phyloP scores from a whole-genome alignment of 1,140 invertebrate species.

The Drosophila nasuta region DNA sequence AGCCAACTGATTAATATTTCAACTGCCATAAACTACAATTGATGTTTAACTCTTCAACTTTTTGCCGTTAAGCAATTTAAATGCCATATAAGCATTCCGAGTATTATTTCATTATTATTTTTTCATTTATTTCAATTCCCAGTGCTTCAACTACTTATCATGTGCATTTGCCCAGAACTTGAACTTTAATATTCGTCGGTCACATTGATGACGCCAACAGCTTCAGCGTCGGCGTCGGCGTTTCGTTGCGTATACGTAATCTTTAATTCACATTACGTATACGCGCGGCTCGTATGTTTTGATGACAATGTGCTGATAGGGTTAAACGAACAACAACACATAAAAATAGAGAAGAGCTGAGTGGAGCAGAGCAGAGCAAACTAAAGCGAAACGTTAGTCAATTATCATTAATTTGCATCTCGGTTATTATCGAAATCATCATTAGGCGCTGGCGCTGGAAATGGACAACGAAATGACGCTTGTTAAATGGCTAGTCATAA shows the following conservation, averaged over 20 bases:
- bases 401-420: conserved; percentile 79
- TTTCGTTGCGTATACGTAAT: conserved; percentile 72
- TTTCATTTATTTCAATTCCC: conserved; percentile 1
- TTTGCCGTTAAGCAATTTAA: conserved; percentile 11
- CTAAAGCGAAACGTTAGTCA: conserved; percentile 44
- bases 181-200: conserved; percentile 47
- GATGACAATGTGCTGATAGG: conserved; percentile 37
- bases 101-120: not conserved
- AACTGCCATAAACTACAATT: conserved; percentile 16
- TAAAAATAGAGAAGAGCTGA: not conserved
- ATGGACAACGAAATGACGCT: conserved; percentile 28
- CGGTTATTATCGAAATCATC: conserved; percentile 77
- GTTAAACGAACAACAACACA: conserved; percentile 22
- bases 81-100: not conserved
- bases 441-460: conserved; percentile 32
- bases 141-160: conserved; percentile 5
- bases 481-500: conserved; percentile 35
- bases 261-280: conserved; percentile 40
- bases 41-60: not conserved
- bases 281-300: conserved; percentile 8
- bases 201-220: conserved; percentile 37
- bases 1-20: conserved; percentile 3
- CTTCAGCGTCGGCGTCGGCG: not conserved
- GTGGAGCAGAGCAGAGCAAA: not conserved
- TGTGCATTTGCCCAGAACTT: conserved; percentile 29